A percentile compares a stretch with the other conserved stretches of the same genome.
Evolutionary conservation across 2,113 vertebrate species (phyloP).

Genomic region (Melospiza melodia): DNA sequence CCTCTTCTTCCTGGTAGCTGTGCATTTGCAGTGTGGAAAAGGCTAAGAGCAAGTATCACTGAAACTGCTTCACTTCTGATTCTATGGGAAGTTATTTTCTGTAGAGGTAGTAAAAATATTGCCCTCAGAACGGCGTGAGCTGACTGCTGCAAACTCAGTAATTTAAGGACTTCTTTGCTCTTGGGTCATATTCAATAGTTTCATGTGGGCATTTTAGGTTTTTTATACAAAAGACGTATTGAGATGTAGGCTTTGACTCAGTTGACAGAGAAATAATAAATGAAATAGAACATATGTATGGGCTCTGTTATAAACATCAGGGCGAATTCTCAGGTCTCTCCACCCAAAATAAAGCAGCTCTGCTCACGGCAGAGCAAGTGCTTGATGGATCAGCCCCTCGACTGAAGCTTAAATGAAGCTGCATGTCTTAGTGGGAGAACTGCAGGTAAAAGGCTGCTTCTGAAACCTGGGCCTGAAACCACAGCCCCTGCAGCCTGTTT

Average conservation of each 20-base stretch:
- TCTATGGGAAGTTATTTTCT: constrained; percentile 38
- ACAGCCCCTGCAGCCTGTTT: not conserved
- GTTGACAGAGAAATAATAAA: not conserved
- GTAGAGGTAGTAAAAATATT: constrained; percentile 49
- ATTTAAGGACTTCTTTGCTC: not conserved
- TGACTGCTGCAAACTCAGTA: constrained; percentile 8
- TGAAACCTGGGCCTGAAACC: not conserved
- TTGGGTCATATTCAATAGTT: not conserved
- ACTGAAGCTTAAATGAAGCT: not conserved
- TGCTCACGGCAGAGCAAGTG: not conserved
- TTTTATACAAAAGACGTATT: constrained; percentile 34
- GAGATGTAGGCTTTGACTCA: not conserved
- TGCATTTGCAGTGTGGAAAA: not conserved
- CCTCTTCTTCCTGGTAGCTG: not conserved
- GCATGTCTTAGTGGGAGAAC: not conserved
- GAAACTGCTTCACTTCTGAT: not conserved
- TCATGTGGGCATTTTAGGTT: not conserved
- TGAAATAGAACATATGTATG: not conserved
- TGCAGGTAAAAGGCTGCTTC: not conserved
- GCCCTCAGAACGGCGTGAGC: not conserved
- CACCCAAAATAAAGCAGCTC: not conserved
- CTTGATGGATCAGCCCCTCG: not conserved
- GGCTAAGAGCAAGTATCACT: not conserved
- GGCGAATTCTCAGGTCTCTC: not conserved
- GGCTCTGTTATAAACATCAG: not conserved